Percentiles rank a stretch among this genome's conserved stretches.
Evolutionary conservation across 2,888 invertebrate genomes (phyloP).

Genomic region (Bursaphelenchus okinawaensis): DNA sequence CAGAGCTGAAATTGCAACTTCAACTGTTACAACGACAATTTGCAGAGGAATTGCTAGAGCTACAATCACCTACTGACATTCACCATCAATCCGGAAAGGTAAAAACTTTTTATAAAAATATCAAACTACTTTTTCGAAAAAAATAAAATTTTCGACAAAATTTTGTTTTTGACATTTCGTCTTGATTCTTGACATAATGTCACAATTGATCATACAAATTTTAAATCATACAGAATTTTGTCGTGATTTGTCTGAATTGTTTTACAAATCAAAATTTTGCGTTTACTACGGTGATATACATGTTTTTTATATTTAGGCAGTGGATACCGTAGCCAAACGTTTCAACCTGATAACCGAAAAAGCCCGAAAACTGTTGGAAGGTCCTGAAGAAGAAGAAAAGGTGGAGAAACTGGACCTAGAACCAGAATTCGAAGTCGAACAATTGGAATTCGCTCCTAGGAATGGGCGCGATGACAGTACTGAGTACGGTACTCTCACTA

Average conservation of each 20-base stretch:
- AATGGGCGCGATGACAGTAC: neutral
- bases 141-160: too few relatives aligned
- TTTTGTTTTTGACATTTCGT: too few relatives aligned
- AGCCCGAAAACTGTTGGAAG: neutral
- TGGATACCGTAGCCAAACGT: conserved; percentile 1
- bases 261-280: too few relatives aligned
- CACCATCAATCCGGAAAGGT: conserved; percentile 11
- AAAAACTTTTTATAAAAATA: too few relatives aligned
- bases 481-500: conserved; percentile 29
- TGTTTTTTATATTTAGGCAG: neutral
- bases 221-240: too few relatives aligned
- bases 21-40: conserved; percentile 13
- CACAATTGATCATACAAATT: too few relatives aligned
- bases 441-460: neutral
- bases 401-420: neutral
- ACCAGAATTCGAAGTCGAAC: neutral
- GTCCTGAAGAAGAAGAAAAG: neutral
- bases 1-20: conserved; percentile 4
- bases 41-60: conserved; percentile 10
- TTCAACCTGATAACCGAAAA: neutral
- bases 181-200: too few relatives aligned
- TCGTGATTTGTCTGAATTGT: too few relatives aligned
- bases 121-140: too few relatives aligned
- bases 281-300: too few relatives aligned
- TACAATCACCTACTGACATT: neutral